These are phyloP conservation scores for Manis crassicaudata DNA, from an alignment of 2,797 vertebrate species.

Conservation along the genomic window DNA sequence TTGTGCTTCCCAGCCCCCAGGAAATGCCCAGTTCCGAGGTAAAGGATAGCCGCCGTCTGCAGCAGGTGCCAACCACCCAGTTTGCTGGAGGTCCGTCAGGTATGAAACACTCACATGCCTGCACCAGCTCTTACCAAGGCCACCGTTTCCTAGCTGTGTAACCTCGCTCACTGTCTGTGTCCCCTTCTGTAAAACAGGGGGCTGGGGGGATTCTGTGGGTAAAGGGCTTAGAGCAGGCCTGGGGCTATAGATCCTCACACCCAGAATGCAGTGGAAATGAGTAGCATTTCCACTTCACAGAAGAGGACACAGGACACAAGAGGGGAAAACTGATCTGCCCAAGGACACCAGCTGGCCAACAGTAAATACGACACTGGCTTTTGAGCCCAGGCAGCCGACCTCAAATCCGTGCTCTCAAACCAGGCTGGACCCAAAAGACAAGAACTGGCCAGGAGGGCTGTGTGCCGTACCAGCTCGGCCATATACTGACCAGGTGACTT, in stretches of 20 bases:
- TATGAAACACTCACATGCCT: background rate
- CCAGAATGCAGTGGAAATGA: background rate
- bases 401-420: background rate
- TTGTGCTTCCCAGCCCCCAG: background rate
- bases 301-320: background rate
- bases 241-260: background rate
- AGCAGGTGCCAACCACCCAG: background rate
- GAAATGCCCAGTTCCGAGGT: background rate
- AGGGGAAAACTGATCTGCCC: background rate
- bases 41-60: background rate
- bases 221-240: background rate
- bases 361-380: background rate
- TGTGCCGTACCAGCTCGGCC: background rate
- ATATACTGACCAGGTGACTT: background rate
- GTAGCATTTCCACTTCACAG: background rate
- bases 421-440: background rate
- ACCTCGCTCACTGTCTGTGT: background rate
- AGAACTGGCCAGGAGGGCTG: background rate
- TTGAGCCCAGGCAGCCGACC: background rate
- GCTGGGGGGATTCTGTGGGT: background rate
- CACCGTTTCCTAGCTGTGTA: background rate
- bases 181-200: background rate
- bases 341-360: background rate
- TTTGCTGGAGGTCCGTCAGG: background rate
- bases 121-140: background rate